Conservation (phyloP, 2,888 invertebrate species). For the Coronaproctus castanopsis region DNA sequence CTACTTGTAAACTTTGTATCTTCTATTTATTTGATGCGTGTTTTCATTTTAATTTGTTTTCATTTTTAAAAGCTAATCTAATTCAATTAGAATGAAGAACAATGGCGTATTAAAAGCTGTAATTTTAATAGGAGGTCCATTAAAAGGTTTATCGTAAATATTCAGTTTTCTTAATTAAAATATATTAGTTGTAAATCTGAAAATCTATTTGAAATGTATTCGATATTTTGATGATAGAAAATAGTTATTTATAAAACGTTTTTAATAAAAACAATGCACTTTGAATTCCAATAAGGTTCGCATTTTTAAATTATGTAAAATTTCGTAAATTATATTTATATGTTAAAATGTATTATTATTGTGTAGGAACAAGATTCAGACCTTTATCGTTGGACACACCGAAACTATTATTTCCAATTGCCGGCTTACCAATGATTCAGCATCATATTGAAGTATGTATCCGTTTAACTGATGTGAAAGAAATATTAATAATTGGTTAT, state of each 20-base stretch:
- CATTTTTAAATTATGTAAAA: not conserved
- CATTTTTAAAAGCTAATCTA: no score
- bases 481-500: conserved; percentile 84
- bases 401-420: conserved; percentile 92
- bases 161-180: no score
- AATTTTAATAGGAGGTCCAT: conserved; percentile 80
- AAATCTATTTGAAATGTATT: no score
- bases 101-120: conserved; percentile 29
- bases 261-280: no score
- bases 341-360: conserved; percentile 12
- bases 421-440: conserved; percentile 85
- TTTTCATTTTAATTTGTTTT: no score
- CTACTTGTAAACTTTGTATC: no score
- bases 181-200: no score
- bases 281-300: no score
- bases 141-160: no score
- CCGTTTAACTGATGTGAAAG: conserved; percentile 54
- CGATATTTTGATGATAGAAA: no score
- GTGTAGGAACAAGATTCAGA: conserved; percentile 81
- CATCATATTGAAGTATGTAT: conserved; percentile 91
- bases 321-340: not conserved
- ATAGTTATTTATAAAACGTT: no score
- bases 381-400: conserved; percentile 92
- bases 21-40: no score
- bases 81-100: not conserved